Percentiles rank a stretch among this genome's conserved stretches.
Evolutionary conservation across 2,113 vertebrate species (phyloP).

Genomic region (Oreocharis arfaki): DNA sequence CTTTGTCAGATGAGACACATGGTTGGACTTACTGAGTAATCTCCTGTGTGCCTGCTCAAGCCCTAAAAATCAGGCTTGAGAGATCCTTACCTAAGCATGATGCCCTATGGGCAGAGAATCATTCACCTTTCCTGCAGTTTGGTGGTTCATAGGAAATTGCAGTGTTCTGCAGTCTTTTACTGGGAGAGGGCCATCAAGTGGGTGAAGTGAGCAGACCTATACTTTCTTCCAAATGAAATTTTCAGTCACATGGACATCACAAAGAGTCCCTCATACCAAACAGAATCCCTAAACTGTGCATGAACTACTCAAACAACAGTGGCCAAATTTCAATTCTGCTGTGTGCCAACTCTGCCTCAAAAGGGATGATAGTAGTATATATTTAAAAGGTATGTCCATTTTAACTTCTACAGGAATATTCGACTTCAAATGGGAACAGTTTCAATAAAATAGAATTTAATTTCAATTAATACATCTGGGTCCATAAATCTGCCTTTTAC

Average conservation of each 20-base stretch:
- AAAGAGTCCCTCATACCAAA: not conserved
- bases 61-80: not conserved
- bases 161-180: not conserved
- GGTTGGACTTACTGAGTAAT: not conserved
- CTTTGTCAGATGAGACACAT: not conserved
- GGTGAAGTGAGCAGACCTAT: fast-evolving
- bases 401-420: not conserved
- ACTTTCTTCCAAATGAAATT: not conserved
- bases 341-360: not conserved
- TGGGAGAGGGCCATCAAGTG: not conserved
- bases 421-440: not conserved
- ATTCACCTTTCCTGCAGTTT: not conserved
- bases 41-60: not conserved
- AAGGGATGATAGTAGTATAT: not conserved
- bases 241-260: not conserved
- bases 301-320: not conserved
- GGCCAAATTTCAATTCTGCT: not conserved
- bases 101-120: not conserved
- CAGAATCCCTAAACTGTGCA: not conserved
- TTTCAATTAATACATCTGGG: not conserved
- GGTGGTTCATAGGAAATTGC: not conserved
- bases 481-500: not conserved
- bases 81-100: not conserved
- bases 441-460: not conserved
- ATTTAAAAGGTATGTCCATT: not conserved